A percentile compares a stretch with the other conserved stretches of the same genome.
Conservation (phyloP, 1,140 invertebrate species). For the Drosophila serrata region DNA sequence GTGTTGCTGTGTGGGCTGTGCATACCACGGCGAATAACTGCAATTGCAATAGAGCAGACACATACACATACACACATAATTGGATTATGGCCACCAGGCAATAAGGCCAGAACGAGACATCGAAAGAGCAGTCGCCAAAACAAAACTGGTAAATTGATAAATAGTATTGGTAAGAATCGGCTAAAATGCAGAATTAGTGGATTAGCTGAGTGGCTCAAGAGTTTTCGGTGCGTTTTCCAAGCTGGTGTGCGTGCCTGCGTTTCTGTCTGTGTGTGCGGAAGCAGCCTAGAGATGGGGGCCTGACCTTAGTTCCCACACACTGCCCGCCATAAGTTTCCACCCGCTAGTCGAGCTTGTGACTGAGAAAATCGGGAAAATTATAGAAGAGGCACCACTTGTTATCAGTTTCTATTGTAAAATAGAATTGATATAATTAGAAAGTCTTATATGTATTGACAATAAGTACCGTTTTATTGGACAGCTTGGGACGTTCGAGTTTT, state of each 20-base stretch:
- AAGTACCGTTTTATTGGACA: neutral
- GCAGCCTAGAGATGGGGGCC: conserved; percentile 48
- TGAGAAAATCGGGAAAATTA: neutral
- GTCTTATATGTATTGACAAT: neutral
- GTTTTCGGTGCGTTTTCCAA: conserved; percentile 49
- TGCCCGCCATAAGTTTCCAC: conserved; percentile 18
- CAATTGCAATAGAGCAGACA: conserved; percentile 58
- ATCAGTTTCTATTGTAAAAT: too few species aligned
- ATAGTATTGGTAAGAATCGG: conserved; percentile 24
- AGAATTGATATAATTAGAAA: too few species aligned
- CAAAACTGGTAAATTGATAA: conserved; percentile 74
- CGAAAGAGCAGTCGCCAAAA: conserved; percentile 28
- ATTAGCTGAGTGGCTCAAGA: conserved; percentile 35
- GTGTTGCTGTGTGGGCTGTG: conserved; percentile 49
- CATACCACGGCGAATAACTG: conserved; percentile 55
- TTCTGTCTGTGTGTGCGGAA: conserved; percentile 32
- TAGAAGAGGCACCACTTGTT: neutral
- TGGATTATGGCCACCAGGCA: conserved; percentile 67
- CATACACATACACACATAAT: conserved; percentile 66
- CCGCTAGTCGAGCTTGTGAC: conserved; percentile 14
- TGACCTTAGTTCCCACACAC: conserved; percentile 39
- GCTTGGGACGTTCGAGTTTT: neutral
- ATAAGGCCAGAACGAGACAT: conserved; percentile 37
- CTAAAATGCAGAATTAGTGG: conserved; percentile 29
- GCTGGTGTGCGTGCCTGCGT: conserved; percentile 27